These are phyloP conservation scores for Oasisia sp. DNA, from an alignment of 2,888 invertebrate genomes.

Conservation along the genomic window DNA sequence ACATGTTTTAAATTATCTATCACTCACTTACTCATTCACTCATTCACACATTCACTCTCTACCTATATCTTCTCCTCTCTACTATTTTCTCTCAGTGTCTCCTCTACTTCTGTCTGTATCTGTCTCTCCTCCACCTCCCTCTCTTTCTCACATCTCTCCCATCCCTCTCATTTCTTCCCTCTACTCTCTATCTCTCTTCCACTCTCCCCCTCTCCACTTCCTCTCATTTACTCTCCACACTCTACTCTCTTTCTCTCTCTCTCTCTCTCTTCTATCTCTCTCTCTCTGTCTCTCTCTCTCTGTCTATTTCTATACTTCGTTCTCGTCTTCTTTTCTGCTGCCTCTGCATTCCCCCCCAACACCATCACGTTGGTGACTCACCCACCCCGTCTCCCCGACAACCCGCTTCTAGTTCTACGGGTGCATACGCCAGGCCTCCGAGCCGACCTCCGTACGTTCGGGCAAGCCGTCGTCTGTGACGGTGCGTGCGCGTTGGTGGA, in stretches of 20 bases:
- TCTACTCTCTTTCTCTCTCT: background rate
- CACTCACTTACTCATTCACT: no score
- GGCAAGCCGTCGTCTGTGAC: background rate
- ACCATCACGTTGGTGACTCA: background rate
- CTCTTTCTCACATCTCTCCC: background rate
- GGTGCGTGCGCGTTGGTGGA: background rate
- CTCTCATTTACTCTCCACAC: no score
- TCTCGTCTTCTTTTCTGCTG: no score
- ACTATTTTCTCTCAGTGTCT: background rate
- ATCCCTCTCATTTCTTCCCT: background rate
- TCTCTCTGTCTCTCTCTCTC: background rate
- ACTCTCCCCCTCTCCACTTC: background rate
- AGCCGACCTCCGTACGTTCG: no score
- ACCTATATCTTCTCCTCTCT: no score
- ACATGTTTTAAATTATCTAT: background rate
- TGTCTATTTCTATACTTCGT: no score
- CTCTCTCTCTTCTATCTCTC: background rate
- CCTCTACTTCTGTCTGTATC: background rate
- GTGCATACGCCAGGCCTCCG: no score
- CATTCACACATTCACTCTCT: no score
- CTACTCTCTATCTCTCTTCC: background rate
- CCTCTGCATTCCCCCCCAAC: background rate
- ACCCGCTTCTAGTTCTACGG: no score
- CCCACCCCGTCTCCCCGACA: background rate
- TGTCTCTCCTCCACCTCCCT: background rate